Base-by-base conservation (phyloP, 64 coral and sea anemone species). In the Astreopora myriophthalma region DNA sequence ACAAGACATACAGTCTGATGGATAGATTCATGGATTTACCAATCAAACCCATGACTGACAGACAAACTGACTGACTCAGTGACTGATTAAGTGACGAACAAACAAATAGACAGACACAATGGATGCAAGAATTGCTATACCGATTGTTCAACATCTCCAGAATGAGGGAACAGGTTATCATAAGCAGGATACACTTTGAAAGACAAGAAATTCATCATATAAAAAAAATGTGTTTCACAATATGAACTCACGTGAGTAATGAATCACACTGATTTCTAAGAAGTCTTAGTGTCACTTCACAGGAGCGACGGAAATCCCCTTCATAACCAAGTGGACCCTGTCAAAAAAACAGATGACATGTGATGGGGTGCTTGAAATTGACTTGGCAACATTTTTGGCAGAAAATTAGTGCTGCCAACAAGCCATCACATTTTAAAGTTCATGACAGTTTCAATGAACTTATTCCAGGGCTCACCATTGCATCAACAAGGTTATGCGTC, bases 321-420 rank as follows among this genome's bases (percentile, higher is more conserved):
- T 98, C 96, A 71, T 75, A 98, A 46, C 96, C 96, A 20, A 98
- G 96, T 22, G 93, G 94, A 33, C 96, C 96, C 96, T 98, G 57
- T 23, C 36, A 44, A 62, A 22, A 78, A 61, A n/a, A 35, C 0
- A 29, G 26, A 61, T 58, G 13, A 17, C 52, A 58, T 20, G 40
- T 8, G 40, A n/a, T 46, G 42, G 11, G 42, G 42, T 46, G 4
- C 11, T 46, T 11, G 66, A n/a, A n/a, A 17, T 69, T 24, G n/a
- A 17, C 66, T 69, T 69, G 30, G 5, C 66, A 69, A 7, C n/a
- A 32, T 69, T 26, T 69, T 32, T 6, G 17, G 7, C 3, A 69
- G 66, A 69, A 24, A 69, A 69, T 69, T 7, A 69, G 5, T 24
- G 66, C 3, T 6, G 3, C n/a, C 66, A 3, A 32, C 3, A 3